A percentile compares a stretch with the other conserved stretches of the same genome.
Evolutionary conservation across 2,113 vertebrate genomes (phyloP).

Genomic region (Paedocypris sp.): DNA sequence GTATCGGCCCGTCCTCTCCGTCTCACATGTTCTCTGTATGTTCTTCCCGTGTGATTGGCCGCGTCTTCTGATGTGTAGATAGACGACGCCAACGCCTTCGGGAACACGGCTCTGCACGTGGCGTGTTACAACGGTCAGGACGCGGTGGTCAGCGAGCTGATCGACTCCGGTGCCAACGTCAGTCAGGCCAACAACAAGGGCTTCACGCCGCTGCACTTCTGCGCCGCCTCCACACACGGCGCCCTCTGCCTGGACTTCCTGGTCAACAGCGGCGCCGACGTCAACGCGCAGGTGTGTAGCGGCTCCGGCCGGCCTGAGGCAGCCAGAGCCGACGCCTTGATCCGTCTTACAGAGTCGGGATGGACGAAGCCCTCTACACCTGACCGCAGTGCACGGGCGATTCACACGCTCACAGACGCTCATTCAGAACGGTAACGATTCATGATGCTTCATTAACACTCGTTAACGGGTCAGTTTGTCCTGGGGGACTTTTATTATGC

Average conservation of each 20-base stretch:
- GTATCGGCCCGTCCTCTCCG: no score
- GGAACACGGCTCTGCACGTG: constrained; percentile 89
- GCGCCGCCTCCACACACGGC: constrained; percentile 86
- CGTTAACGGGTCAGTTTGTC: no score
- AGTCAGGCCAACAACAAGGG: constrained; percentile 90
- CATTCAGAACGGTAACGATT: constrained; percentile 83
- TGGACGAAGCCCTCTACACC: constrained; percentile 90
- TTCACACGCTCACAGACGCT: constrained; percentile 91
- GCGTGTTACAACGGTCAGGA: constrained; percentile 95
- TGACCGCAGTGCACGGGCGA: constrained; percentile 90
- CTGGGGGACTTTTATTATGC: no score
- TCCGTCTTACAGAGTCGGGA: constrained; percentile 77
- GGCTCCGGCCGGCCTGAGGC: not conserved
- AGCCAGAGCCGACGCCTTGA: no score
- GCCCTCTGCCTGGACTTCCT: constrained; percentile 87
- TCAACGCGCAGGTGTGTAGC: constrained; percentile 83
- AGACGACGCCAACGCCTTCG: constrained; percentile 86
- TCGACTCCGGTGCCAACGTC: constrained; percentile 89
- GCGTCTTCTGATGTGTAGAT: no score
- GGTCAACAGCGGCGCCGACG: constrained; percentile 89
- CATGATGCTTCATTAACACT: not conserved
- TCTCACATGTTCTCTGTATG: not conserved
- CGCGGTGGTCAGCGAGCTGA: constrained; percentile 84
- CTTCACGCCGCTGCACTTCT: constrained; percentile 93
- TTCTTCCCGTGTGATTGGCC: no score